A percentile compares a stretch with the other conserved stretches of the same genome.
phyloP scores from a whole-genome alignment of 2,888 invertebrate genomes.

The Ptychoptera contaminata region DNA sequence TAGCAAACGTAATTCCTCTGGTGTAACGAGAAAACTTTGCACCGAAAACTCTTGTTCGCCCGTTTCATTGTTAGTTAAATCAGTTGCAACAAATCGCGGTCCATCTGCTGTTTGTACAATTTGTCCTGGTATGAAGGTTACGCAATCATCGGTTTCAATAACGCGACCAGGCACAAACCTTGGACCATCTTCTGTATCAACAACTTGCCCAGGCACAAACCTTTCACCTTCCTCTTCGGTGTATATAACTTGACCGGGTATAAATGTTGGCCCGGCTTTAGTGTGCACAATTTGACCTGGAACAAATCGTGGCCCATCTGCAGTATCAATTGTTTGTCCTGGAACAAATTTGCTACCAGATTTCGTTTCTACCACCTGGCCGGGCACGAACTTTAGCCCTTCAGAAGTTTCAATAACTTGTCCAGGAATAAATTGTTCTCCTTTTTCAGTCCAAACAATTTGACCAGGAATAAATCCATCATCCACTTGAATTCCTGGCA shows the following conservation, averaged over 20 bases:
- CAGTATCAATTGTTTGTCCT: constrained; percentile 56
- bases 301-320: constrained; percentile 57
- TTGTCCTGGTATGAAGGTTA: constrained; percentile 65
- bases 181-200: constrained; percentile 54
- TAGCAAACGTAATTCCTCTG: constrained; percentile 31
- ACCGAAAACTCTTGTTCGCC: constrained; percentile 50
- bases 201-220: constrained; percentile 48
- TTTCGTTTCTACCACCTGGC: constrained; percentile 53
- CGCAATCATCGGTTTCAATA: constrained; percentile 50
- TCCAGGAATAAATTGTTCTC: constrained; percentile 54
- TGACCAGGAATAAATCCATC: constrained; percentile 53
- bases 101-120: constrained; percentile 58
- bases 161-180: constrained; percentile 58
- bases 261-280: constrained; percentile 58
- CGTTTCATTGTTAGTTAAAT: constrained; percentile 47
- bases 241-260: constrained; percentile 57
- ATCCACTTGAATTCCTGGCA: constrained; percentile 51
- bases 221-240: constrained; percentile 33
- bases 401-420: constrained; percentile 54
- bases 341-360: constrained; percentile 56
- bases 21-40: constrained; percentile 45
- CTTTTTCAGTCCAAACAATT: constrained; percentile 49
- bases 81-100: constrained; percentile 50
- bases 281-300: constrained; percentile 64
- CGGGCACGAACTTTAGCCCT: constrained; percentile 58